Base-by-base conservation (phyloP, 2,888 invertebrate genomes). In the Drosophila incognita region DNA sequence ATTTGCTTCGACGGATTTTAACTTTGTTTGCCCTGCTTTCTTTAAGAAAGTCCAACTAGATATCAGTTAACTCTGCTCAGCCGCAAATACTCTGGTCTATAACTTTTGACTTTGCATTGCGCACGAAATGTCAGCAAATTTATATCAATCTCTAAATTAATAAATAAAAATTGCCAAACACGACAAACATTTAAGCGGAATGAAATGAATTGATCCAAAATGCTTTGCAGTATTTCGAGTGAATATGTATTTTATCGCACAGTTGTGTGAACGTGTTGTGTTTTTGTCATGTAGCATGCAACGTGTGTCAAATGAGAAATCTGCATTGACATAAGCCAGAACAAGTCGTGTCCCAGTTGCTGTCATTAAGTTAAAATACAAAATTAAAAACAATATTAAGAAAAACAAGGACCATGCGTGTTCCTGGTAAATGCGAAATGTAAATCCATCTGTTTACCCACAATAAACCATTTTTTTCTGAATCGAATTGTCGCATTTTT, bases 321-420 rank as follows among this genome's bases (percentile, higher is more conserved):
- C 51, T 57, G 65, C 54, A 65, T 72, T 33, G 38, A 21, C 73
- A 64, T 64, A 42, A 58, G 38, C 40, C 29, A 62, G 42, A 60
- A 56, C 38, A 27, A 15, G 52, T 6, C 6, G 6, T 35, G 15
- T 40, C 33, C 27, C 59, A 58, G 46, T 36, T 58, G 46, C 29
- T n/a, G 4, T 4, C 31, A 13, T n/a, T 10, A 31, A 11, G 15
- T 33, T 4, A 4, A 33, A 33, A 33, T 11, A 33, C 7, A 33
- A 29, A 29, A n/a, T 13, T 13, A 29, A 31, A 52, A 33, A 31
- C 29, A 10, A 10, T 2, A 15, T 4, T 11, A 40, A 1, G 15
- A 31, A 29, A 18, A 18, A 15, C 8, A 48, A 52, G 15, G 18
- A 29, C 24, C 6, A 15, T 46, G 8, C 21, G 13, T 35, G 31